phyloP scores from a whole-genome alignment of 2,113 vertebrate species.

The Caloenas nicobarica region DNA sequence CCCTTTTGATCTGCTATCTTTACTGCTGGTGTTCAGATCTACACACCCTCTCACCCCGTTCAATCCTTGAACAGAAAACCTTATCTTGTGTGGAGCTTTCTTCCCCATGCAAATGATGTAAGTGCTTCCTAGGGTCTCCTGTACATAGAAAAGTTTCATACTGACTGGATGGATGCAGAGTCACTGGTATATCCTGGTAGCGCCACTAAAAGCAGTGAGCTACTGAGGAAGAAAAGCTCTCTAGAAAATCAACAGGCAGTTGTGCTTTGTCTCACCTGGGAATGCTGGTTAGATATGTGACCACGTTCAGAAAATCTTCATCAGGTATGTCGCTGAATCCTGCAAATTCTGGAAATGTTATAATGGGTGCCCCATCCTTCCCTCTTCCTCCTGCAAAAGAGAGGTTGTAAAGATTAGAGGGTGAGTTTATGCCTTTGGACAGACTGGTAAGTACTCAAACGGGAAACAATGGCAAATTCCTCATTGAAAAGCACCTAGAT shows the following conservation, averaged over 20 bases:
- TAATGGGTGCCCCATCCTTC: slow-evolving; percentile 92
- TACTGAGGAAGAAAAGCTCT: not conserved
- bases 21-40: not conserved
- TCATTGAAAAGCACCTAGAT: not conserved
- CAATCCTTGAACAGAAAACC: not conserved
- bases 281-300: slow-evolving; percentile 94
- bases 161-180: not conserved
- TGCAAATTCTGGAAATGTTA: slow-evolving; percentile 90
- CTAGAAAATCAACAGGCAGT: not conserved
- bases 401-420: not conserved
- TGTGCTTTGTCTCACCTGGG: slow-evolving; percentile 81
- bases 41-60: not conserved
- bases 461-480: not conserved
- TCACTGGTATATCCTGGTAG: not conserved
- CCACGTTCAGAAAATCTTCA: slow-evolving; percentile 92
- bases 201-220: not conserved
- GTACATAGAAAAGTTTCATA: not conserved
- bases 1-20: not conserved
- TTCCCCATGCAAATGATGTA: not conserved
- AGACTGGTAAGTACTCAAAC: not conserved
- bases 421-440: not conserved
- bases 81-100: not conserved
- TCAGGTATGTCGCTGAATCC: slow-evolving; percentile 89
- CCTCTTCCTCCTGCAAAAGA: slow-evolving; percentile 86
- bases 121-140: not conserved